Evolutionary conservation across 2,797 vertebrate genomes (phyloP), one percentile per base, ranked within the genome.

Genomic region (Pantherophis vulpinus): DNA sequence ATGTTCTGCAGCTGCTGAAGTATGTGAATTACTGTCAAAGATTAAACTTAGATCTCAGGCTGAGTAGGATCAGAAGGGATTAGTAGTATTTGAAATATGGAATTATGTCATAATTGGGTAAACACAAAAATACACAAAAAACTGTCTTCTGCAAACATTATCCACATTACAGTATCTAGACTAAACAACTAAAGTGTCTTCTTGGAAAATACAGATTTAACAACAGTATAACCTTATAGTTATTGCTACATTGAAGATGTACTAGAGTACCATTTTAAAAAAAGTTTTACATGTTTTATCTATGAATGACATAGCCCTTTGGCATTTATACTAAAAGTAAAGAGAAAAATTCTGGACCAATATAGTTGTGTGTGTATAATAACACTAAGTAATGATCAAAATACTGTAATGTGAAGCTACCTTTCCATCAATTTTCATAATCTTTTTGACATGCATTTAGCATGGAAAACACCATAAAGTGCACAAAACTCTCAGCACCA

Each of bases 101-200:
- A 95, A 96, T 97, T 96, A 96, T 89, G 91, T 94, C 94, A 92
- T 94, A 96, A 96, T 96, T 96, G 97, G 91, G 94, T 94, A 96
- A 96, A 96, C 92, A 94, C 95, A 95, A 95, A 93, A n/a, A 95
- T 91, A 95, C 90, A 47, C 20, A 83, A 47, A 79, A 42, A 47
- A 12, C 91, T 96, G 96, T 95, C 93, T 95, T 95, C 94, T 91
- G 94, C 54, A 95, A 96, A 94, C 89, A 93, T 63, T 93, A 93
- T 89, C 70, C 2, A 27, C 89, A 92, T 96, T 94, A 93, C 61
- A 91, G 37, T 86, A 59, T 74, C 91, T 58, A 16, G 90, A 91
- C 86, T 93, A 47, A 37, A 88, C 66, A 89, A 91, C 58, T 27
- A 5, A 91, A 93, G 88, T 8, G 55, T 47, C 32, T 86, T 70